Conservation (phyloP, 37 sponge, comb jelly and placozoan species). For the Aphrocallistes beatrix region DNA sequence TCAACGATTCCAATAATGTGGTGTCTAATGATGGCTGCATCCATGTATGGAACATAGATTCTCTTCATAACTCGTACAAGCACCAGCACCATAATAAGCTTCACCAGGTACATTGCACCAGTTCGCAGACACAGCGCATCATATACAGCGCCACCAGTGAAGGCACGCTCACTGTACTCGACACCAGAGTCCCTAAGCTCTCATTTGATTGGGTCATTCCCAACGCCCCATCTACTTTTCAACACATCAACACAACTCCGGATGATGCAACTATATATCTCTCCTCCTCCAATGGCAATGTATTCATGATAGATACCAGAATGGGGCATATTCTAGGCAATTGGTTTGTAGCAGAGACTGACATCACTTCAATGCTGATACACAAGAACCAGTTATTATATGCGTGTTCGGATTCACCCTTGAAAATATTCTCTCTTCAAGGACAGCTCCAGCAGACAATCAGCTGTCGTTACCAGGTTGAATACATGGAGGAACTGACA, state of each 20-base stretch:
- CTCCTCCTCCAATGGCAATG: neutral
- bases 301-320: neutral
- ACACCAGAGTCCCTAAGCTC: neutral
- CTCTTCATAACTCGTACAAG: neutral
- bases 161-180: constrained; percentile 1
- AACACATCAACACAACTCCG: neutral
- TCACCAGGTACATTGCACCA: neutral
- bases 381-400: neutral
- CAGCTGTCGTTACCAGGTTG: neutral
- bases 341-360: neutral
- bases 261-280: neutral
- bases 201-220: neutral
- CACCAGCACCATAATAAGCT: neutral
- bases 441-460: constrained; percentile 8
- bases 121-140: neutral
- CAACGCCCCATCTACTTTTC: neutral
- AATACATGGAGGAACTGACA: neutral
- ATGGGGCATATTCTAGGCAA: neutral
- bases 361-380: neutral
- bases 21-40: neutral
- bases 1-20: neutral
- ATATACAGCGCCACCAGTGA: constrained; percentile 7
- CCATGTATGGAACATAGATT: neutral
- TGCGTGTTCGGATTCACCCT: neutral
- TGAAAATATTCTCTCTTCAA: neutral